Percentiles rank a stretch among this genome's conserved stretches.
phyloP scores from a whole-genome alignment of 2,113 vertebrate genomes.

The Malurus cyaneus region DNA sequence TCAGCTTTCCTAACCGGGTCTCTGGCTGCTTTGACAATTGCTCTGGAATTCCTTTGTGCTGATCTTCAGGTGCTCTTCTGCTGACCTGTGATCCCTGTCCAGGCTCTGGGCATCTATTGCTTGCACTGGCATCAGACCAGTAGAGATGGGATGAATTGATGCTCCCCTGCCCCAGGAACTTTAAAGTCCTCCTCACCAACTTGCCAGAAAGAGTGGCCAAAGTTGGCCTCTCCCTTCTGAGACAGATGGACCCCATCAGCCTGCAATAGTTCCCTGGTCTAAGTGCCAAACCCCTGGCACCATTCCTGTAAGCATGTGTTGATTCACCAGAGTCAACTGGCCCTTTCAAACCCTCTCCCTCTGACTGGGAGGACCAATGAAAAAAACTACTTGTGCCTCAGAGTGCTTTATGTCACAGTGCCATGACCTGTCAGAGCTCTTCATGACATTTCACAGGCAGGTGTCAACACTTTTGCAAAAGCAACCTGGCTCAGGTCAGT shows the following conservation, averaged over 20 bases:
- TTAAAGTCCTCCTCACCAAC: background rate
- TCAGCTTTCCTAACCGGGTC: background rate
- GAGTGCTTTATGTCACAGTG: background rate
- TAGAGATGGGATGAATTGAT: background rate
- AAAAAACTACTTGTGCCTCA: background rate
- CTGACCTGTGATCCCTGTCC: background rate
- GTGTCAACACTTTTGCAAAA: background rate
- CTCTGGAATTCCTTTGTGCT: background rate
- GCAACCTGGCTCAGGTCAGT: background rate
- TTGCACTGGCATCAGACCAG: background rate
- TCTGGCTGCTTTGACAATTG: background rate
- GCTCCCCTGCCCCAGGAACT: background rate
- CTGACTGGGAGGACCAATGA: background rate
- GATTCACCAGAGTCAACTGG: background rate
- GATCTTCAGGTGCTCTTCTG: background rate
- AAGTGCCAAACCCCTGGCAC: background rate
- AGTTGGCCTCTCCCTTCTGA: background rate
- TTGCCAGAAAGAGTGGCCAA: background rate
- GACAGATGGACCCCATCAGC: background rate
- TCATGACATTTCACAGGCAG: background rate
- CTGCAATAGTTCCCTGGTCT: too few species aligned
- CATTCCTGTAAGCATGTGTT: background rate
- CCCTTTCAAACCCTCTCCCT: background rate
- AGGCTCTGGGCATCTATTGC: background rate
- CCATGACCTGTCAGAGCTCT: background rate